Percentiles rank a stretch among this genome's conserved stretches.
Evolutionary conservation across 2,888 invertebrate genomes (phyloP).

Genomic region (Pterobdella sp.): DNA sequence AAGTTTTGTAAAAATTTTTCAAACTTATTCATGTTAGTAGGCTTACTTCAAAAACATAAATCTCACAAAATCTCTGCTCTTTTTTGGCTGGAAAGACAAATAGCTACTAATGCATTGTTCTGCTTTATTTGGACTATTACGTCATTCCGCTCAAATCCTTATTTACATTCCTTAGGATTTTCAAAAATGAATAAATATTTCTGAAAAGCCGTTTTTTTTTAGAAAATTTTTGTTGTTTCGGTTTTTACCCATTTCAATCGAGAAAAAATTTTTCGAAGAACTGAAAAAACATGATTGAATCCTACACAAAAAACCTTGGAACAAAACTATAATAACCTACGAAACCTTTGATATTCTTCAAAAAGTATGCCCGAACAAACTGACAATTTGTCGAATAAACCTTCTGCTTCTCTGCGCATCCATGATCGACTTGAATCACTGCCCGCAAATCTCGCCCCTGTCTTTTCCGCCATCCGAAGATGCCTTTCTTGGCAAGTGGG

Average conservation of each 20-base stretch:
- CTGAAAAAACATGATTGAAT: no score
- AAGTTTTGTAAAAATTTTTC: no score
- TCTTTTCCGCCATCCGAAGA: background rate
- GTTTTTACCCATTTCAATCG: background rate
- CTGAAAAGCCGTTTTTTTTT: background rate
- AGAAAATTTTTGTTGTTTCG: background rate
- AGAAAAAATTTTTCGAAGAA: background rate
- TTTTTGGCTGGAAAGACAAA: background rate
- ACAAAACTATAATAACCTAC: background rate
- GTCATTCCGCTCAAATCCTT: conserved; percentile 7
- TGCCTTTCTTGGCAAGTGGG: background rate
- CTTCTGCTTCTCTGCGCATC: background rate
- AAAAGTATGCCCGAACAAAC: background rate
- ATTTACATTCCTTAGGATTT: background rate
- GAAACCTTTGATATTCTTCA: background rate
- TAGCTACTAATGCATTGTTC: background rate
- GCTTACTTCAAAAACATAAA: no score
- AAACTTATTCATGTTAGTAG: no score
- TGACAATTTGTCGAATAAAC: background rate
- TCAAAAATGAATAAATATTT: background rate
- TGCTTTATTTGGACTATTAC: conserved; percentile 7
- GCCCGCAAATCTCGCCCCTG: background rate
- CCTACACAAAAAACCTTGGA: no score
- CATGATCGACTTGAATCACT: background rate
- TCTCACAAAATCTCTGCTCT: no score